These are phyloP conservation scores for Anoplolepis gracilipes DNA, from an alignment of 1,140 invertebrate genomes.

Conservation along the genomic window DNA sequence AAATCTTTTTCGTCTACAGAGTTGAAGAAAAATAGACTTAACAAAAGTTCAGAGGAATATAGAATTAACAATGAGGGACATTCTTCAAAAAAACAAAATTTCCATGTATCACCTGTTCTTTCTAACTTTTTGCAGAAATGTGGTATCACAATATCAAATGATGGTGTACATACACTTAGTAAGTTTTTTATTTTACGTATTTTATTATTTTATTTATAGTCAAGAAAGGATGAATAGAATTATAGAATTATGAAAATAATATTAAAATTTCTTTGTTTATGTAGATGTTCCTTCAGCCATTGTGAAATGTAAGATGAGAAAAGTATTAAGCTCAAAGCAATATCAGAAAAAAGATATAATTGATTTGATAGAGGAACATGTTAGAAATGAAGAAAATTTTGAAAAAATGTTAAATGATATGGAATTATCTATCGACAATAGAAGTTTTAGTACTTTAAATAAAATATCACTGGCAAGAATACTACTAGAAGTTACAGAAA, in stretches of 20 bases:
- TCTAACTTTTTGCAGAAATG: slow-evolving; percentile 73
- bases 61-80: neutral
- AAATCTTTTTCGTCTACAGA: neutral
- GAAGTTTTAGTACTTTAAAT: slow-evolving; percentile 63
- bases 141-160: slow-evolving; percentile 72
- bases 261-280: slow-evolving; percentile 31
- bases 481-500: slow-evolving; percentile 78
- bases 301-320: slow-evolving; percentile 76
- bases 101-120: slow-evolving; percentile 53
- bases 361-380: slow-evolving; percentile 76
- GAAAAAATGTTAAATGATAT: slow-evolving; percentile 77
- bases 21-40: neutral
- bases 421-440: slow-evolving; percentile 68
- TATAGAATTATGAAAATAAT: slow-evolving; percentile 6
- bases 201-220: slow-evolving; percentile 8
- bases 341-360: slow-evolving; percentile 74
- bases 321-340: slow-evolving; percentile 67
- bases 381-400: slow-evolving; percentile 76
- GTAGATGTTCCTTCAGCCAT: slow-evolving; percentile 73
- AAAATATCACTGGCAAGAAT: slow-evolving; percentile 78
- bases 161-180: slow-evolving; percentile 73
- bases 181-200: slow-evolving; percentile 37
- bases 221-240: neutral
- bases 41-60: neutral
- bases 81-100: neutral